Conservation (phyloP, 64 coral and sea anemone species). For the Platygyra sinensis region DNA sequence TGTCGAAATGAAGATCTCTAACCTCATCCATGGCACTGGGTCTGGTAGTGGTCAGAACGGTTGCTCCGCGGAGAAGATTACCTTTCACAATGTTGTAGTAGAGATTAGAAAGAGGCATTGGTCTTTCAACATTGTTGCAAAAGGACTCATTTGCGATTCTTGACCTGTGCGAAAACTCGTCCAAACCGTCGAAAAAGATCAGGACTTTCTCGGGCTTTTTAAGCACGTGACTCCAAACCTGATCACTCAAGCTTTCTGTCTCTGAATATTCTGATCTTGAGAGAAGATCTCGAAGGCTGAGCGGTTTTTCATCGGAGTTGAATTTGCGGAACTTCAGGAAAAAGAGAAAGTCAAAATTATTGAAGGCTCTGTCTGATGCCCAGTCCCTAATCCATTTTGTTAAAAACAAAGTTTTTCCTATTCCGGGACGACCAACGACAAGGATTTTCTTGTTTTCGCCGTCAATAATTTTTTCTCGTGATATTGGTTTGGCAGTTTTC, state of each 20-base stretch:
- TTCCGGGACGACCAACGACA: slow-evolving; percentile 46
- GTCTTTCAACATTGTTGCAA: background rate
- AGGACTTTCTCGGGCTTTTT: slow-evolving; percentile 31
- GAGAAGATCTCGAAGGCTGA: slow-evolving; percentile 39
- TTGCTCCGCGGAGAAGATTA: slow-evolving; percentile 27
- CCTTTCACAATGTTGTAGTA: background rate
- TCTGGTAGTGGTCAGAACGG: slow-evolving; percentile 49
- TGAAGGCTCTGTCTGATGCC: background rate
- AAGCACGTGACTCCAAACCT: slow-evolving; percentile 9
- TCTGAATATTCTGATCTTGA: background rate
- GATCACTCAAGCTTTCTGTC: slow-evolving; percentile 18
- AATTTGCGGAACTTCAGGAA: slow-evolving; percentile 28
- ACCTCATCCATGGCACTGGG: slow-evolving; percentile 36
- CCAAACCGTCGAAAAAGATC: slow-evolving; percentile 67
- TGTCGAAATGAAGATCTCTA: slow-evolving; percentile 10
- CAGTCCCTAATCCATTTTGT: slow-evolving; percentile 43
- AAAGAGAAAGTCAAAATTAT: slow-evolving; percentile 35
- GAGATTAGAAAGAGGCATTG: slow-evolving; percentile 12
- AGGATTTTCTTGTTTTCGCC: slow-evolving; percentile 43
- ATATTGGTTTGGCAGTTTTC: background rate
- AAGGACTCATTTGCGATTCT: too few species aligned
- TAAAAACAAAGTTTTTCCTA: slow-evolving; percentile 59
- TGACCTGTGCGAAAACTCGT: slow-evolving; percentile 16
- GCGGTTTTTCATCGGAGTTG: background rate
- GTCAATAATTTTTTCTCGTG: background rate